phyloP scores from a whole-genome alignment of 2,888 invertebrate genomes.

The Acrobasis repandana region DNA sequence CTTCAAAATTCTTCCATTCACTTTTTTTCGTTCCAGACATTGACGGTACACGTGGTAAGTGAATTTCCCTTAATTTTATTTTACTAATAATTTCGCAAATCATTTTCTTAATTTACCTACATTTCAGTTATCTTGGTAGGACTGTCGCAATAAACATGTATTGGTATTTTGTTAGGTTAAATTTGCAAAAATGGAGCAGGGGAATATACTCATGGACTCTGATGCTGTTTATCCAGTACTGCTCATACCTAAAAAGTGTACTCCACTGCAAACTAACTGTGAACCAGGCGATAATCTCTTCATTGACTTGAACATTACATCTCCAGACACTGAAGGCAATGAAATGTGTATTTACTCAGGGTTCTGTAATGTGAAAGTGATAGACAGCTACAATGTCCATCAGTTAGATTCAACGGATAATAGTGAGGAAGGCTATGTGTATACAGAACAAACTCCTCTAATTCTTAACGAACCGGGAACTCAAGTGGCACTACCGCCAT shows the following conservation, averaged over 20 bases:
- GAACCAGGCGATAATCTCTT: constrained; percentile 59
- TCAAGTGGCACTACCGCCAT: constrained; percentile 41
- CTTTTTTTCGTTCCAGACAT: constrained; percentile 38
- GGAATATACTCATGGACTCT: constrained; percentile 36
- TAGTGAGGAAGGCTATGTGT: constrained; percentile 25
- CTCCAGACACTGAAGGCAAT: constrained; percentile 61
- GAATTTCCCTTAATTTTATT: constrained; percentile 42
- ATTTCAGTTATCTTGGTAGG: constrained; percentile 37
- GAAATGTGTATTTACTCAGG: constrained; percentile 59
- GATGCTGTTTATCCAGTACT: constrained; percentile 58
- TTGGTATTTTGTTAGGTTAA: constrained; percentile 41
- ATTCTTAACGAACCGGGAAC: constrained; percentile 39
- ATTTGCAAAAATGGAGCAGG: constrained; percentile 52
- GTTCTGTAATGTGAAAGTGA: constrained; percentile 62
- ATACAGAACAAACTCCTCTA: constrained; percentile 20
- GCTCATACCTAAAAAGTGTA: constrained; percentile 63
- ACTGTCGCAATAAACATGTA: constrained; percentile 33
- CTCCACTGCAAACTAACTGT: constrained; percentile 56
- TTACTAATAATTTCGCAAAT: constrained; percentile 37
- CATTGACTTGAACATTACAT: constrained; percentile 59
- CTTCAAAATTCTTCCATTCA: constrained; percentile 45
- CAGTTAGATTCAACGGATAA: constrained; percentile 33
- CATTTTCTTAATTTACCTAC: constrained; percentile 51
- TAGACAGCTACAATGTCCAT: constrained; percentile 50
- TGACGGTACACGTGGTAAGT: constrained; percentile 63